Evolutionary conservation across 2,113 vertebrate genomes (phyloP), one percentile per base, ranked within the genome.

Genomic region (Hypanus sabinus): DNA sequence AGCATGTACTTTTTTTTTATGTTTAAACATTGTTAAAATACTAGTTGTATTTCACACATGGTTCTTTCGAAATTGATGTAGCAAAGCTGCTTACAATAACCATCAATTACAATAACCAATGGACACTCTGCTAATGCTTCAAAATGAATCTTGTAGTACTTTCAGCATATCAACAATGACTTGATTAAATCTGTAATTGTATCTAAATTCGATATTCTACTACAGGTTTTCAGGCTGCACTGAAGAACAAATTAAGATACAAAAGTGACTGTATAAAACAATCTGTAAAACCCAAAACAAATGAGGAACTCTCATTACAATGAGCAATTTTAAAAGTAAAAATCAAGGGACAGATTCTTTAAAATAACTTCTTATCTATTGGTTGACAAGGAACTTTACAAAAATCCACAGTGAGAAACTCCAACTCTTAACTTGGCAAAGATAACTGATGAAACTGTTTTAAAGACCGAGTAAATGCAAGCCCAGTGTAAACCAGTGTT

Each of bases 151-250:
- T 60, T n/a, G 87, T 7, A 90, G 27, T 38, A 90, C 60, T 18
- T 65, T 16, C 14, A 16, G 85, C 85, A 65, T 88, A 65, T 88
- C 20, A 88, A 90, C 57, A 10, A 88, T 90, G 24, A 65, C 60
- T 68, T 90, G 87, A 90, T 90, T 90, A 90, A 62, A 90, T 65
- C 60, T 55, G 85, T 88, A 88, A 88, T 65, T 88, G 85, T 65
- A 24, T 8, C 85, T 20, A 88, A 65, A 88, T 88, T 88, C 57
- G 85, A 60, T 88, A 62, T 88, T 88, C 55, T 65, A 87, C 85
- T 1, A 88, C 65, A 65, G 65, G 85, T 30, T 88, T 30, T n/a
- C 57, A 33, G 24, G 65, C 65, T 88, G 30, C 85, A 88, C 60
- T 65, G n/a, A n/a, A 27, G 57, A 65, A 30, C 33, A 22, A 88